phyloP scores from a whole-genome alignment of 2,113 vertebrate genomes.

The Alethe castanea region DNA sequence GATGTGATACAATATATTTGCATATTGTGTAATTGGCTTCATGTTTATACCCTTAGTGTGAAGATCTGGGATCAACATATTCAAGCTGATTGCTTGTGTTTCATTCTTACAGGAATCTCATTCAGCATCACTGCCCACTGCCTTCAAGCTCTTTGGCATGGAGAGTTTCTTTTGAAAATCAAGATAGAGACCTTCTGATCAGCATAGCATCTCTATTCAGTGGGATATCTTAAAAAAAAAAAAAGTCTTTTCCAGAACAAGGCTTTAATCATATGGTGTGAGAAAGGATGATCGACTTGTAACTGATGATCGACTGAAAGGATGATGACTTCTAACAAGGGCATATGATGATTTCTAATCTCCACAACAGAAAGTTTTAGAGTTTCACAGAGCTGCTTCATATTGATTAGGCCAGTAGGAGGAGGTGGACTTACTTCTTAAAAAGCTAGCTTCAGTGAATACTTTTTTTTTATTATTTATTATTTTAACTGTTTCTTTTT shows the following conservation, averaged over 20 bases:
- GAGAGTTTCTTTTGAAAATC: conserved; percentile 17
- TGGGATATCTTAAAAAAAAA: not conserved
- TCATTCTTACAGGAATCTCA: not conserved
- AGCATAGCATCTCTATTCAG: not conserved
- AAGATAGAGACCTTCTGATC: not conserved
- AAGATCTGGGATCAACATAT: not conserved
- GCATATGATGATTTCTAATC: not conserved
- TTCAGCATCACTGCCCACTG: not conserved
- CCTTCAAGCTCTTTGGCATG: not conserved
- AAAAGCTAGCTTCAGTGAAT: not conserved
- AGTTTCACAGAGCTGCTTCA: not conserved
- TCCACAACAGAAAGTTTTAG: not conserved
- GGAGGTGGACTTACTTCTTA: not conserved
- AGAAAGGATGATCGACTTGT: not conserved
- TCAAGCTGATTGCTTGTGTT: not conserved
- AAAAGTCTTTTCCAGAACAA: not conserved
- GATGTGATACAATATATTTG: not conserved
- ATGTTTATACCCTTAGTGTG: not conserved
- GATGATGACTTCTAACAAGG: not conserved
- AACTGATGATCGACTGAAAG: not conserved
- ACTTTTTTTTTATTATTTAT: not conserved
- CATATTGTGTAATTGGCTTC: not conserved
- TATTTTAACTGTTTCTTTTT: not conserved
- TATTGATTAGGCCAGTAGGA: not conserved
- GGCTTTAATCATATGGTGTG: not conserved